Evolutionary conservation across 1,140 invertebrate species (phyloP).

Genomic region (Probaryconus sp.): DNA sequence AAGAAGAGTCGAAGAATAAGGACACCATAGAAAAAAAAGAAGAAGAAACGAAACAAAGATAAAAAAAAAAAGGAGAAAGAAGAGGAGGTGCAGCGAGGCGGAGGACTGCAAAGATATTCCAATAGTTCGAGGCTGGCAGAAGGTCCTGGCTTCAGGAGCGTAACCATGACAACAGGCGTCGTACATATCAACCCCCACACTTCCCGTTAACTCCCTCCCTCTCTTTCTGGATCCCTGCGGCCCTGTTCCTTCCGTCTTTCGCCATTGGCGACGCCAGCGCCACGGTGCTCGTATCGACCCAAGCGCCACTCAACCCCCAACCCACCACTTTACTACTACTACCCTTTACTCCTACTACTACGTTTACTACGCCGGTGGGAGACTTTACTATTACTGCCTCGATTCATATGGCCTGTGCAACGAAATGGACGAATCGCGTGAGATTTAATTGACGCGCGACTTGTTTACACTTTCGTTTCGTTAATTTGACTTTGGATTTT

Average conservation of each 20-base stretch:
- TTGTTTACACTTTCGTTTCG: conserved; percentile 13
- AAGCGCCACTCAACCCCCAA: conserved; percentile 40
- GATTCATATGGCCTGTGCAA: conserved; percentile 35
- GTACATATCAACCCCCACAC: conserved; percentile 43
- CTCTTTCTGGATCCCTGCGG: conserved; percentile 42
- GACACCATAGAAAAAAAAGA: no score
- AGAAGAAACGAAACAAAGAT: conserved; percentile 17
- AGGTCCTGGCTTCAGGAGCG: conserved; percentile 58
- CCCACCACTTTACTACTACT: conserved; percentile 20
- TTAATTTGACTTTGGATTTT: conserved; percentile 24
- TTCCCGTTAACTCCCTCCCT: conserved; percentile 29
- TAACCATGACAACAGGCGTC: conserved; percentile 69
- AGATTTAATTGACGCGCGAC: conserved; percentile 41
- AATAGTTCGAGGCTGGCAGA: conserved; percentile 40
- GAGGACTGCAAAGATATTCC: conserved; percentile 51
- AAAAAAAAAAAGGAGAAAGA: conserved; percentile 45
- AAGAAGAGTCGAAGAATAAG: no score
- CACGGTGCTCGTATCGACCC: conserved; percentile 45
- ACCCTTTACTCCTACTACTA: conserved; percentile 34
- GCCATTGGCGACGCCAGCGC: conserved; percentile 47
- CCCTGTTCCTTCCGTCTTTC: not conserved
- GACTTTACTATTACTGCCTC: conserved; percentile 55
- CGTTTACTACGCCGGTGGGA: conserved; percentile 41
- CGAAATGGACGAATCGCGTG: conserved; percentile 41
- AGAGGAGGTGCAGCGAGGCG: no score